Percentiles rank a stretch among this genome's conserved stretches.
phyloP scores from a whole-genome alignment of 2,888 invertebrate genomes.

The Aproaerema taeniolella region DNA sequence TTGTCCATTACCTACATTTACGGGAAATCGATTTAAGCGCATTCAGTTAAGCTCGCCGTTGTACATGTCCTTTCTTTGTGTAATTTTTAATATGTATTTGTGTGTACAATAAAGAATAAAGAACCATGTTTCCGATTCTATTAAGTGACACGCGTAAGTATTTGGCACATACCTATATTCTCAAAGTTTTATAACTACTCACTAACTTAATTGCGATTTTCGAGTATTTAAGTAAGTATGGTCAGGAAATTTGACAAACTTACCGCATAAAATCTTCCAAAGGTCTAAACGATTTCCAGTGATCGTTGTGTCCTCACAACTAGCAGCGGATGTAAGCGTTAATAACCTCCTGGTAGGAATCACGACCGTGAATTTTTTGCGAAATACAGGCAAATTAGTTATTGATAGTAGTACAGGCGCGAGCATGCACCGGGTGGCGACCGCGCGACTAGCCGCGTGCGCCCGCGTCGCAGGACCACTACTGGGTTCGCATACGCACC shows the following conservation, averaged over 20 bases:
- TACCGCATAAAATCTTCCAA: too few species aligned
- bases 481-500: constrained; percentile 75
- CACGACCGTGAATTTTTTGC: constrained; percentile 45
- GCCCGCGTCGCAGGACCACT: constrained; percentile 7
- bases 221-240: background rate
- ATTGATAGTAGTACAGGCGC: constrained; percentile 28
- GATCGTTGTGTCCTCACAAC: too few species aligned
- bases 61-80: too few species aligned
- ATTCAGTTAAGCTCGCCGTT: too few species aligned
- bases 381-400: too few species aligned
- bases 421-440: constrained; percentile 20
- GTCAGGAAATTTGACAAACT: too few species aligned
- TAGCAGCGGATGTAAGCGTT: constrained; percentile 23
- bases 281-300: too few species aligned
- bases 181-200: background rate
- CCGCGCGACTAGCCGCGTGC: constrained; percentile 21
- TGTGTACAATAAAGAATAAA: too few species aligned
- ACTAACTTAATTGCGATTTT: background rate
- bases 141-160: too few species aligned
- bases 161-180: background rate
- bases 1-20: constrained; percentile 22
- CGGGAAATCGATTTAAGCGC: constrained; percentile 24
- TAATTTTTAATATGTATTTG: too few species aligned
- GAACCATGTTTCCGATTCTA: too few species aligned
- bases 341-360: constrained; percentile 30